A percentile compares a stretch with the other conserved stretches of the same genome.
Evolutionary conservation across 2,888 invertebrate genomes (phyloP).

Genomic region (Dasysyrphus tricinctus): DNA sequence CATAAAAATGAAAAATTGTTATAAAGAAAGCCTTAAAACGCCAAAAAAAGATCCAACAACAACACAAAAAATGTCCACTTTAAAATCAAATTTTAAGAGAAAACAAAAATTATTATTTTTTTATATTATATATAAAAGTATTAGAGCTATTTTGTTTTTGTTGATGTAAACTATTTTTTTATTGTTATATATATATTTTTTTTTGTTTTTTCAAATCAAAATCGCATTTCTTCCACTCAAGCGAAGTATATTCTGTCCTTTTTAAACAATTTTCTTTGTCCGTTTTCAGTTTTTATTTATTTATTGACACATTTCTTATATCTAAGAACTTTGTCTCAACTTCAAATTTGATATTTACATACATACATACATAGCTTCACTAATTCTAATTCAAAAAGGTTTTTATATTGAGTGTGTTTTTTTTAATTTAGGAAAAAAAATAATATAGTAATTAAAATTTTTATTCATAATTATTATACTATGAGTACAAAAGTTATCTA

Average conservation of each 20-base stretch:
- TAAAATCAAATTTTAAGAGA: slow-evolving; percentile 72
- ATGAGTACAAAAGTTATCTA: slow-evolving; percentile 75
- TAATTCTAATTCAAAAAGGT: slow-evolving; percentile 15
- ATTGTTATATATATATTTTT: too few relatives aligned
- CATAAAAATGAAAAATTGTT: slow-evolving; percentile 76
- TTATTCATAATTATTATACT: slow-evolving; percentile 71
- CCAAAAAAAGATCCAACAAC: slow-evolving; percentile 76
- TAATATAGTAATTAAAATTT: slow-evolving; percentile 36
- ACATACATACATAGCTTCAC: slow-evolving; percentile 32
- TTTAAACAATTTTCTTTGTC: neutral
- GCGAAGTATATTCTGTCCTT: slow-evolving; percentile 46
- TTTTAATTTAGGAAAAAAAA: slow-evolving; percentile 36
- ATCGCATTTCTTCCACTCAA: slow-evolving; percentile 81
- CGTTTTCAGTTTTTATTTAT: slow-evolving; percentile 1
- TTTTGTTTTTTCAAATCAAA: slow-evolving; percentile 74
- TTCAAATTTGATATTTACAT: neutral
- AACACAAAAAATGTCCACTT: slow-evolving; percentile 61
- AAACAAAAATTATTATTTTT: slow-evolving; percentile 17
- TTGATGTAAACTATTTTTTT: neutral
- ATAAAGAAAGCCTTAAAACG: slow-evolving; percentile 78
- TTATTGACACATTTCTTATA: neutral
- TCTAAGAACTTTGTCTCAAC: neutral
- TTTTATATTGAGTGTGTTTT: slow-evolving; percentile 59
- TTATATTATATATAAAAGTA: slow-evolving; percentile 37
- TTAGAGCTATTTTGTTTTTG: neutral